Conservation (phyloP, 2,797 vertebrate species). For the Platalea minor region DNA sequence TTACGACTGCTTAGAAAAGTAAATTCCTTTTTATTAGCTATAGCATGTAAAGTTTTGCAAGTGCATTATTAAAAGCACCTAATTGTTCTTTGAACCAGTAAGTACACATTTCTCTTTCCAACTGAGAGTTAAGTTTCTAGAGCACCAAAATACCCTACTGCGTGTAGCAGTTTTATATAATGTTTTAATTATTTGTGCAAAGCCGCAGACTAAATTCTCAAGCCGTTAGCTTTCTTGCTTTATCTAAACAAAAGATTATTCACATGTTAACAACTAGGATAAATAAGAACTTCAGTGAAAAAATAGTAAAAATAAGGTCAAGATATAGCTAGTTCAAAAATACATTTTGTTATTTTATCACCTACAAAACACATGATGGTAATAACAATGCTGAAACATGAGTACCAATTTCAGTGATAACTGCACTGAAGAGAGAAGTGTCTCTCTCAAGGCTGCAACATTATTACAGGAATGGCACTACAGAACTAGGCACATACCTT, state of each 20-base stretch:
- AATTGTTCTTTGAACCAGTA: background rate
- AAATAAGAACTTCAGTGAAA: background rate
- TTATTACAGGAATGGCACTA: background rate
- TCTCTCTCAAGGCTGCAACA: background rate
- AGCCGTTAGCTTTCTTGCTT: background rate
- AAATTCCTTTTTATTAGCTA: constrained; percentile 51
- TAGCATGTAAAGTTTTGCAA: background rate
- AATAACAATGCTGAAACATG: background rate
- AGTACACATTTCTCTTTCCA: background rate
- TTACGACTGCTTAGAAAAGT: constrained; percentile 4
- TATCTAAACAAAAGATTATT: background rate
- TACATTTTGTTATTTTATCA: background rate
- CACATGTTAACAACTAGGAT: background rate
- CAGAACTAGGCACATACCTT: background rate
- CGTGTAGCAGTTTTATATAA: background rate
- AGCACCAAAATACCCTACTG: background rate
- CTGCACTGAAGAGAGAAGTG: background rate
- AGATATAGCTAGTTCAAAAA: background rate
- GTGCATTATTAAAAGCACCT: background rate
- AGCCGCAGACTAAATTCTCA: background rate
- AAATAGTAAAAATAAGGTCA: background rate
- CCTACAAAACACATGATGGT: background rate
- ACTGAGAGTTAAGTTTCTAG: background rate
- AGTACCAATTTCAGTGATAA: background rate
- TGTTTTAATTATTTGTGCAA: background rate